Evolutionary conservation across 2,797 vertebrate genomes (phyloP).

Genomic region (Xerus rutilus): DNA sequence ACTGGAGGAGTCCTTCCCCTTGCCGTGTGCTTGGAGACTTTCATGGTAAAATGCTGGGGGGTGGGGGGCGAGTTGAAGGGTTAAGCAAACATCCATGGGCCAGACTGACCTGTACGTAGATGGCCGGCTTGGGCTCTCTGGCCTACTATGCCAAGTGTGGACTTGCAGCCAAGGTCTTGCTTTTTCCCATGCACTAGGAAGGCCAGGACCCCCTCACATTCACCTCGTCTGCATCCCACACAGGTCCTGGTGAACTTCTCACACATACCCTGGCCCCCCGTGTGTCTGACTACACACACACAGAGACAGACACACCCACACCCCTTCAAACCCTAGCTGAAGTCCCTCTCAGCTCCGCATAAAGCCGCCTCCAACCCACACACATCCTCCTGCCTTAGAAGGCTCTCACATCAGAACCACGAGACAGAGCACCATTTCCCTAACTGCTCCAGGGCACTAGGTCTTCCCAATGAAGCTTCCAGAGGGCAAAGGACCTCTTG

Average conservation of each 20-base stretch:
- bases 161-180: background rate
- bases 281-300: background rate
- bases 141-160: background rate
- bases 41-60: background rate
- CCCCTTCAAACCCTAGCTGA: background rate
- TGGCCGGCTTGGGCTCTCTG: background rate
- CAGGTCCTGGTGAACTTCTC: background rate
- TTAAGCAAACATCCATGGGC: background rate
- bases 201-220: background rate
- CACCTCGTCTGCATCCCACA: background rate
- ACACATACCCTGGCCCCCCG: no score
- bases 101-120: background rate
- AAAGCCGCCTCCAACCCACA: background rate
- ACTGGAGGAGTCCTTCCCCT: background rate
- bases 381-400: background rate
- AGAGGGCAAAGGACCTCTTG: background rate
- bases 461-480: background rate
- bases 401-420: fast-evolving
- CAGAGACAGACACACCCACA: background rate
- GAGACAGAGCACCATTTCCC: background rate
- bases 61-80: background rate
- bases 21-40: background rate
- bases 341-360: no score
- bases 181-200: background rate
- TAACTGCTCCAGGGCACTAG: background rate